phyloP scores from a whole-genome alignment of 2,797 vertebrate species.

The Sciurus carolinensis region DNA sequence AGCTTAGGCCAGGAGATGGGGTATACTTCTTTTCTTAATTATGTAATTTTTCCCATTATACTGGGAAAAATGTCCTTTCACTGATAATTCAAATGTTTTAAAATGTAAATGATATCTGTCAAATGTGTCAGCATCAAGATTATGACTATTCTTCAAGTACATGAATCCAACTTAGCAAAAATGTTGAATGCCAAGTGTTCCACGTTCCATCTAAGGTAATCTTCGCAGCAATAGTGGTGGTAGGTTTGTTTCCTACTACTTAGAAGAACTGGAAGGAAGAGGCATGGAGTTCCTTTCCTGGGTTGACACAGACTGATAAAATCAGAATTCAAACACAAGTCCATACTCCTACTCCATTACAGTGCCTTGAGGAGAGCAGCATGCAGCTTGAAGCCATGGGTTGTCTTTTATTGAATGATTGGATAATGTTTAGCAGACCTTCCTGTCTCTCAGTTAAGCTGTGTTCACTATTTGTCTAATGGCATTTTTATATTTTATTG shows the following conservation, averaged over 20 bases:
- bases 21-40: not conserved
- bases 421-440: not conserved
- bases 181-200: not conserved
- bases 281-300: not conserved
- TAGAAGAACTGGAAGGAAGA: not conserved
- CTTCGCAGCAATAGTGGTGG: not conserved
- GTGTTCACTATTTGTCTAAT: not conserved
- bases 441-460: not conserved
- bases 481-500: not conserved
- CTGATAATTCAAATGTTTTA: not conserved
- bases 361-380: not conserved
- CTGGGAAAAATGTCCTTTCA: not conserved
- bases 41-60: not conserved
- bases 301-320: not conserved
- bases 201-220: not conserved
- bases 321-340: not conserved
- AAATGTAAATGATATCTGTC: not conserved
- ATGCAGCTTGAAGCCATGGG: fast-evolving
- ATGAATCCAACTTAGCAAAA: not conserved
- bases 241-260: not conserved
- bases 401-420: not conserved
- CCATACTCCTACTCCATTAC: not conserved
- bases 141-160: not conserved
- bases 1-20: not conserved
- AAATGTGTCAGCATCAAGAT: not conserved